Evolutionary conservation across 2,888 invertebrate genomes (phyloP).

Genomic region (Heliconius erato): DNA sequence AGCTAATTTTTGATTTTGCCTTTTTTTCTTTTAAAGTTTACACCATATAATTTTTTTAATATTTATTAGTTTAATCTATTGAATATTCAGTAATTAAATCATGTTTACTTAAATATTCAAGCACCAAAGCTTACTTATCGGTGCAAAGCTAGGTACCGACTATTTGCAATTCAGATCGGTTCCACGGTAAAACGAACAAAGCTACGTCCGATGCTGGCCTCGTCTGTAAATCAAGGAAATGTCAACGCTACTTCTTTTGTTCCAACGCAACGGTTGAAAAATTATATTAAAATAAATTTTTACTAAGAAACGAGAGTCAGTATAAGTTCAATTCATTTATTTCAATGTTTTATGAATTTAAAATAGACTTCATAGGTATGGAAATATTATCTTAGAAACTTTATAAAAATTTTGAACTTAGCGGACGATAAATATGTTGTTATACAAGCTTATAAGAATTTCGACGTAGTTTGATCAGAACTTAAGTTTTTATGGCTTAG

Average conservation of each 20-base stretch:
- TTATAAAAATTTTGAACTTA: too few species aligned
- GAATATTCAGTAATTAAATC: slow-evolving; percentile 4
- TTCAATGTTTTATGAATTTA: too few species aligned
- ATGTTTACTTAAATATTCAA: slow-evolving; percentile 7
- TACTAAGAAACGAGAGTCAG: too few species aligned
- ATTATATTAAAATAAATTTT: neutral
- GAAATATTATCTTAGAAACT: too few species aligned
- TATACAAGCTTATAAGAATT: too few species aligned
- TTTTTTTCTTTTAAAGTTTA: neutral
- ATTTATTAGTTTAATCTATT: neutral
- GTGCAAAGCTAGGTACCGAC: slow-evolving; percentile 13
- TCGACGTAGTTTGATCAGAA: too few species aligned
- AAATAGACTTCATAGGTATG: too few species aligned
- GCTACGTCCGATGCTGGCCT: slow-evolving; percentile 9
- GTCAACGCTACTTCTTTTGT: slow-evolving; percentile 4
- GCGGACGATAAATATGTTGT: too few species aligned
- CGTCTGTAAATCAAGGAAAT: slow-evolving; percentile 27
- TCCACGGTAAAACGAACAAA: slow-evolving; percentile 19
- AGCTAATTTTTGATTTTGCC: too few species aligned
- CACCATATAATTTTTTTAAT: neutral
- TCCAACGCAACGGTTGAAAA: neutral
- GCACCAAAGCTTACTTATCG: slow-evolving; percentile 13
- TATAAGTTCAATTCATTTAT: too few species aligned
- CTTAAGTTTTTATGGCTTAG: too few species aligned
- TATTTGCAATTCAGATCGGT: slow-evolving; percentile 30